Evolutionary conservation across 1,140 invertebrate genomes (phyloP).

Genomic region (Bacillus rossius): DNA sequence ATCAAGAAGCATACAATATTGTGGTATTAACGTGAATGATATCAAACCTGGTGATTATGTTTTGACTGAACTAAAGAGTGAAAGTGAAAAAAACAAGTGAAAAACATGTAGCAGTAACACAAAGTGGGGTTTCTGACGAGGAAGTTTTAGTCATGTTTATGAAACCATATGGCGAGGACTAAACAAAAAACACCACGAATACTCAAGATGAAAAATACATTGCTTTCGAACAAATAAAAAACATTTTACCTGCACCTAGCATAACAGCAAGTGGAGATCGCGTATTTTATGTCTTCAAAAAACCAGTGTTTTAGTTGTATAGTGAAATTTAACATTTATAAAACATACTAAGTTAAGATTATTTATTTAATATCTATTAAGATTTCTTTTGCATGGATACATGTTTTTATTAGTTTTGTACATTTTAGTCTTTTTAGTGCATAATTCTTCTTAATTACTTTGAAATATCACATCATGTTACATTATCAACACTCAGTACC

Average conservation of each 20-base stretch:
- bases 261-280: background rate
- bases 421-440: too few relatives aligned
- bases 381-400: too few relatives aligned
- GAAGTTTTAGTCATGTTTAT: background rate
- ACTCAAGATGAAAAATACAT: conserved; percentile 3
- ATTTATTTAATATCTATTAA: too few relatives aligned
- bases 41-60: background rate
- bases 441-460: too few relatives aligned
- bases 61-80: background rate
- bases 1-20: background rate
- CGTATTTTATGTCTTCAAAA: background rate
- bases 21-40: background rate
- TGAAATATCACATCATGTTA: too few relatives aligned
- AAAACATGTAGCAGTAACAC: background rate
- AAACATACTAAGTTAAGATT: too few relatives aligned
- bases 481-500: too few relatives aligned
- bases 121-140: background rate
- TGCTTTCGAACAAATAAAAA: conserved; percentile 1
- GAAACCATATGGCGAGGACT: background rate
- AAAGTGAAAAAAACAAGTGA: background rate
- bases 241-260: background rate
- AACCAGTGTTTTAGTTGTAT: background rate
- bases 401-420: too few relatives aligned
- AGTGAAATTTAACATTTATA: background rate
- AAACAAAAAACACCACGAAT: background rate